Conservation (phyloP, 2,113 vertebrate species). For the Lamprologus tigripictilis region DNA sequence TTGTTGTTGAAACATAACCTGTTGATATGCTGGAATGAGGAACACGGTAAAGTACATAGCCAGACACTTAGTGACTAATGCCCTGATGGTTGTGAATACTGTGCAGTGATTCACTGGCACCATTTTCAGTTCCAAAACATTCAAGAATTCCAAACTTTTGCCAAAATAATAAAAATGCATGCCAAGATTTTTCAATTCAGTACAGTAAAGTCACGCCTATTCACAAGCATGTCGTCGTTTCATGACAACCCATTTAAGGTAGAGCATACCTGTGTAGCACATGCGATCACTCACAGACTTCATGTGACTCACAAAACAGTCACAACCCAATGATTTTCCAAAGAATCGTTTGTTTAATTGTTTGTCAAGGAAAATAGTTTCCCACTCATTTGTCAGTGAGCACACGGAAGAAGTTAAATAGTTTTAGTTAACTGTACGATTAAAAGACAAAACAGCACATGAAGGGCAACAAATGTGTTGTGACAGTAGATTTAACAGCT, state of each 20-base stretch:
- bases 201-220: background rate
- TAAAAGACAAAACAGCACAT: background rate
- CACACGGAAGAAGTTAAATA: constrained; percentile 22
- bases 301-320: constrained; percentile 1
- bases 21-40: background rate
- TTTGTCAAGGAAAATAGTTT: constrained; percentile 40
- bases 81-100: background rate
- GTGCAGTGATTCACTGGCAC: background rate
- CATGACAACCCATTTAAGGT: background rate
- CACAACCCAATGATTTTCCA: constrained; percentile 4
- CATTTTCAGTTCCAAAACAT: background rate
- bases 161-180: background rate
- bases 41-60: background rate
- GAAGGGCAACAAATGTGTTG: background rate
- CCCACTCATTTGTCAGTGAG: constrained; percentile 20
- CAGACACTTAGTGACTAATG: background rate
- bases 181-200: background rate
- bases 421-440: constrained; percentile 10
- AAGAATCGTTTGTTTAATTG: constrained; percentile 23
- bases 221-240: background rate
- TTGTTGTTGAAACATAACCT: background rate
- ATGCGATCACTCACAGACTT: background rate
- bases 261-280: background rate
- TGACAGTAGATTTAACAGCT: background rate
- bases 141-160: background rate